phyloP scores from a whole-genome alignment of 2,113 vertebrate genomes.

The Microcebus ravelobensis region DNA sequence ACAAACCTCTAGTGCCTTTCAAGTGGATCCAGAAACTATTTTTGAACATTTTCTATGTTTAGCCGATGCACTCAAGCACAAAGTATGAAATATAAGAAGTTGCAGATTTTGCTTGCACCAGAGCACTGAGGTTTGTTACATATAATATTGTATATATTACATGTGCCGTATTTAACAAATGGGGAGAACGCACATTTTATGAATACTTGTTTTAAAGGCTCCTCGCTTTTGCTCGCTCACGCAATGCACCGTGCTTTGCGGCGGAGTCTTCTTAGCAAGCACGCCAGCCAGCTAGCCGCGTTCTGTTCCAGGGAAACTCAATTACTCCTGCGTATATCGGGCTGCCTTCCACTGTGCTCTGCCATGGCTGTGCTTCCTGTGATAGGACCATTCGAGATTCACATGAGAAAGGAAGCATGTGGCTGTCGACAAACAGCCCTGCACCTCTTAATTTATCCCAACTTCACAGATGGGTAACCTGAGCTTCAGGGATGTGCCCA shows the following conservation, averaged over 20 bases:
- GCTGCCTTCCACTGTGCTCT: neutral
- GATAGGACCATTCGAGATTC: conserved; percentile 48
- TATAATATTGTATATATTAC: neutral
- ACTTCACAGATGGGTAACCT: conserved; percentile 35
- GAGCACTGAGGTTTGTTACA: neutral
- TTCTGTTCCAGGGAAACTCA: conserved; percentile 37
- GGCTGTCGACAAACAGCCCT: neutral
- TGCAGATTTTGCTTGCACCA: neutral
- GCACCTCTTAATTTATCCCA: conserved; percentile 66
- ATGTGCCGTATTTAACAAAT: conserved; percentile 21
- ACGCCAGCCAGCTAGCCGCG: neutral
- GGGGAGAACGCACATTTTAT: neutral
- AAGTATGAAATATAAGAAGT: conserved; percentile 26
- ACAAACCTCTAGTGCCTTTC: conserved; percentile 36
- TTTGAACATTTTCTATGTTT: conserved; percentile 51
- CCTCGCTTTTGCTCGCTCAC: neutral
- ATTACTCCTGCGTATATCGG: conserved; percentile 47
- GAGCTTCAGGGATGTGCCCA: conserved; percentile 1
- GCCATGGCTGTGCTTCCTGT: neutral
- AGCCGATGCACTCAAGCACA: conserved; percentile 45
- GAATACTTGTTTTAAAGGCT: conserved; percentile 19
- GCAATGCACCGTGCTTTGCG: neutral
- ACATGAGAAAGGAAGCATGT: conserved; percentile 57
- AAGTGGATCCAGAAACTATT: conserved; percentile 59
- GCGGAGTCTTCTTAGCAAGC: neutral